Percentiles rank a stretch among this genome's conserved stretches.
phyloP scores from a whole-genome alignment of 2,113 vertebrate species.

The Ictalurus punctatus region DNA sequence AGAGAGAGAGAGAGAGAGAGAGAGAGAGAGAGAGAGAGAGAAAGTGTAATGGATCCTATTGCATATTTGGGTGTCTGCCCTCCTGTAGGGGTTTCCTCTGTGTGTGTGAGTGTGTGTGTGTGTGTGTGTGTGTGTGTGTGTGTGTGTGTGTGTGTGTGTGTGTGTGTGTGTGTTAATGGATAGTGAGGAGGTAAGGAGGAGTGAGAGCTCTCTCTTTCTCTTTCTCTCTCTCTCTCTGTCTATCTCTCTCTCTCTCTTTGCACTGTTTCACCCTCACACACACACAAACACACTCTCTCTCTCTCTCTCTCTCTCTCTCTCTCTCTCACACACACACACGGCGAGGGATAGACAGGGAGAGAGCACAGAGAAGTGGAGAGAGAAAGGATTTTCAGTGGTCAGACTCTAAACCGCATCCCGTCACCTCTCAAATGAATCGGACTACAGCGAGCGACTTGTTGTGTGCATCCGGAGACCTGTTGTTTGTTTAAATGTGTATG shows the following conservation, averaged over 20 bases:
- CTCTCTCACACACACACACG: neutral
- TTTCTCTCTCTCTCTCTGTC: neutral
- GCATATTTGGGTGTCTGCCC: neutral
- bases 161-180: neutral
- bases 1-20: neutral
- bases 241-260: neutral
- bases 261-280: neutral
- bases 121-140: neutral
- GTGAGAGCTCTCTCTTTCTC: neutral
- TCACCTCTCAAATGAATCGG: constrained; percentile 72
- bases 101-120: constrained; percentile 9
- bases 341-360: neutral
- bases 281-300: neutral
- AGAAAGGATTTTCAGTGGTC: constrained; percentile 24
- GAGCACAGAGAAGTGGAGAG: constrained; percentile 11
- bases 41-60: neutral
- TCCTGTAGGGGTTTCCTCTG: constrained; percentile 13
- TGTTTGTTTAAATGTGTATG: constrained; percentile 91
- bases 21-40: neutral
- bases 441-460: constrained; percentile 78
- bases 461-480: constrained; percentile 78
- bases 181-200: neutral
- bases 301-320: neutral
- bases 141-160: neutral
- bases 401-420: constrained; percentile 65